Percentiles rank a stretch among this genome's conserved stretches.
Conservation (phyloP, 2,888 invertebrate genomes). For the Strigamia transsilvanica region DNA sequence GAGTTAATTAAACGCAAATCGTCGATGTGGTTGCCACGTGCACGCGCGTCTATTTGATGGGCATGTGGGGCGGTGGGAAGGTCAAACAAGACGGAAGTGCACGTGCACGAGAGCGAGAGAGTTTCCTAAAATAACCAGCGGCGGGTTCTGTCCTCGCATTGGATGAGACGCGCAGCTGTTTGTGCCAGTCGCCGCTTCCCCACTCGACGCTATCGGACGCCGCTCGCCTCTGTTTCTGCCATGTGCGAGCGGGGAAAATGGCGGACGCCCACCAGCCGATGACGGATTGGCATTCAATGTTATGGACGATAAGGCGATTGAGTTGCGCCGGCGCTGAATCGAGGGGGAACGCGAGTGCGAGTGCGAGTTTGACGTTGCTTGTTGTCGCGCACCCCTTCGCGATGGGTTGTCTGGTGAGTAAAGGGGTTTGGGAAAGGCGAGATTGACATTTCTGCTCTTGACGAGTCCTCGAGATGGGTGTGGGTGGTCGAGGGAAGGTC, state of each 20-base stretch:
- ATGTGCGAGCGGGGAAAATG: too few relatives aligned
- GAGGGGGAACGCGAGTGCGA: too few relatives aligned
- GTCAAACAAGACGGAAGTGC: background rate
- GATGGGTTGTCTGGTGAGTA: constrained; percentile 31
- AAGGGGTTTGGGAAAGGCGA: background rate
- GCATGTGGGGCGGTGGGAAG: background rate
- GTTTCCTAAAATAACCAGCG: background rate
- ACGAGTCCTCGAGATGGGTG: background rate
- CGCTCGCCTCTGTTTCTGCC: too few relatives aligned
- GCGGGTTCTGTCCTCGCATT: background rate
- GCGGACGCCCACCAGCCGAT: too few relatives aligned
- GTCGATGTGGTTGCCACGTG: background rate
- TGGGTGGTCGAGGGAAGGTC: background rate
- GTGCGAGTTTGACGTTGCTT: background rate
- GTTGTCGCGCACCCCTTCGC: background rate
- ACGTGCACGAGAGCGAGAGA: background rate
- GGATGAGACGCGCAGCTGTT: background rate
- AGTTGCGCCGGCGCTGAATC: background rate
- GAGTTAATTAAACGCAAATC: too few relatives aligned
- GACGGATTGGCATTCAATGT: too few relatives aligned
- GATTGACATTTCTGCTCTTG: background rate
- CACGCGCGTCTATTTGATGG: background rate
- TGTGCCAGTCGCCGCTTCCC: too few relatives aligned
- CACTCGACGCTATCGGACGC: too few relatives aligned
- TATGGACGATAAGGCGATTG: too few relatives aligned